Evolutionary conservation across 2,113 vertebrate genomes (phyloP).

Genomic region (Pampusana beccarii): DNA sequence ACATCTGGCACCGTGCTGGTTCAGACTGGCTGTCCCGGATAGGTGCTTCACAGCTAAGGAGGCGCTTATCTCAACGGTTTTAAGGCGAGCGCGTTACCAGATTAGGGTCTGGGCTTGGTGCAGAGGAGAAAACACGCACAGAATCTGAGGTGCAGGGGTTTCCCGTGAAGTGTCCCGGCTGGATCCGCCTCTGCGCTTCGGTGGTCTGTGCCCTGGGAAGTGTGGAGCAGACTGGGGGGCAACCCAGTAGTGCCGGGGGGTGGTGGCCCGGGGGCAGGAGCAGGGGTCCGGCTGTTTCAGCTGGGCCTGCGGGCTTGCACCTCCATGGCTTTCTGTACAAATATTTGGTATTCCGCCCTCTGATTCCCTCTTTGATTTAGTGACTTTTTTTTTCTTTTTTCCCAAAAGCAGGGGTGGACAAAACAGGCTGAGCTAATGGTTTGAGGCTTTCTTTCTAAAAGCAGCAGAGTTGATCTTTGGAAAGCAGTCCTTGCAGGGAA

Average conservation of each 20-base stretch:
- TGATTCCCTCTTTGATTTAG: background rate
- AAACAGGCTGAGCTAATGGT: background rate
- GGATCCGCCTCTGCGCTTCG: background rate
- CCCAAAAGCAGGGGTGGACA: background rate
- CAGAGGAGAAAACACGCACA: fast-evolving
- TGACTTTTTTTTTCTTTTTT: background rate
- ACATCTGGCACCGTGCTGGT: background rate
- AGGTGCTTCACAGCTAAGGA: background rate
- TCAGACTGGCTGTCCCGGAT: background rate
- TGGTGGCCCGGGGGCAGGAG: background rate
- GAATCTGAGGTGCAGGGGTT: fast-evolving
- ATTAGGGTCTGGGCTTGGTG: background rate
- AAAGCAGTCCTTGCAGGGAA: background rate
- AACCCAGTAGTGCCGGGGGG: fast-evolving
- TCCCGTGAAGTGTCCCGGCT: fast-evolving
- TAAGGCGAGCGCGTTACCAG: background rate
- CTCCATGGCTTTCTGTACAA: background rate
- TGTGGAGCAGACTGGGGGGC: background rate
- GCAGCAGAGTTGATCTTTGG: background rate
- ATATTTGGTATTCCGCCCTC: background rate
- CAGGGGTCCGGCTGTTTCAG: background rate
- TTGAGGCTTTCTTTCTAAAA: background rate
- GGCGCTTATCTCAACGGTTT: background rate
- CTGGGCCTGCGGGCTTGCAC: background rate
- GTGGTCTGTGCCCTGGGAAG: background rate